Conservation (phyloP, 2,888 invertebrate genomes). For the Zygogramma bicolorata region DNA sequence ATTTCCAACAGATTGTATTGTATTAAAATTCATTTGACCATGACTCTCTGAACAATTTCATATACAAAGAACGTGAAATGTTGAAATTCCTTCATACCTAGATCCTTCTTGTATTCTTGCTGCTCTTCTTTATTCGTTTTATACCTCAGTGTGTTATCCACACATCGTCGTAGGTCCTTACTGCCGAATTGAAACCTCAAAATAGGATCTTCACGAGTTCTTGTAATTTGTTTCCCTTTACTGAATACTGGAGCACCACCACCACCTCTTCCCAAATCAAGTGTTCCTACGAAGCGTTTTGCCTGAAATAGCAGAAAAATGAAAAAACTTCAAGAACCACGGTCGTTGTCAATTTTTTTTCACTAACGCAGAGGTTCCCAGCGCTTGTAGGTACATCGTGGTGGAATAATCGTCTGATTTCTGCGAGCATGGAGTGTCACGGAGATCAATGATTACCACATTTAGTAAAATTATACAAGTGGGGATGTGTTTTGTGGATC, state of each 20-base stretch:
- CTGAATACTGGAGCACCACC: slow-evolving; percentile 63
- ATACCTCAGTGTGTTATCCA: slow-evolving; percentile 80
- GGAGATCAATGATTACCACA: too few relatives aligned
- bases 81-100: slow-evolving; percentile 74
- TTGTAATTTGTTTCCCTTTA: slow-evolving; percentile 61
- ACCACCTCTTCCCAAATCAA: slow-evolving; percentile 60
- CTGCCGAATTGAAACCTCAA: slow-evolving; percentile 72
- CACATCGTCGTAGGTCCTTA: slow-evolving; percentile 72
- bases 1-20: too few relatives aligned
- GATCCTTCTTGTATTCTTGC: slow-evolving; percentile 71
- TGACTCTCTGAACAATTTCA: too few relatives aligned
- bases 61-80: too few relatives aligned
- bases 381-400: too few relatives aligned
- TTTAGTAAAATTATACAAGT: too few relatives aligned
- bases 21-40: too few relatives aligned
- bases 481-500: too few relatives aligned
- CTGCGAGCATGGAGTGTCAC: too few relatives aligned
- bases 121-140: slow-evolving; percentile 71
- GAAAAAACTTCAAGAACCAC: neutral
- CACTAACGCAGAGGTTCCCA: too few relatives aligned
- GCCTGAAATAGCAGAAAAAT: slow-evolving; percentile 48
- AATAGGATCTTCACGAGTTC: slow-evolving; percentile 72
- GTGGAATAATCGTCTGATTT: too few relatives aligned
- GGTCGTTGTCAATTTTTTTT: too few relatives aligned
- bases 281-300: slow-evolving; percentile 59